Percentiles rank a stretch among this genome's conserved stretches.
These are phyloP conservation scores for Tryphoninae sp. DNA, from an alignment of 2,888 invertebrate species.

Conservation along the genomic window DNA sequence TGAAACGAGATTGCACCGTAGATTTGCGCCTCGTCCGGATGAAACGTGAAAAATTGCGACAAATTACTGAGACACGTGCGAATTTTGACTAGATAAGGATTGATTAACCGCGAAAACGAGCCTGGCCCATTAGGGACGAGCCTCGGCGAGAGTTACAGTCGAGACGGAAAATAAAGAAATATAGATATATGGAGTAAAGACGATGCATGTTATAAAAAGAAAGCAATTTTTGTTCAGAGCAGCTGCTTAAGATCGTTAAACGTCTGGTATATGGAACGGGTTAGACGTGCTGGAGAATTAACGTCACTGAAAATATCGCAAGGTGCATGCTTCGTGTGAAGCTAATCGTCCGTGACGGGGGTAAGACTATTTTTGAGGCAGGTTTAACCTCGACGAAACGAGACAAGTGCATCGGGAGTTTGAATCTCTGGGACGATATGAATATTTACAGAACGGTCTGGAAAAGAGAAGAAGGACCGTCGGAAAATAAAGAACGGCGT, in stretches of 20 bases:
- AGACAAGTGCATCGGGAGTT: constrained; percentile 1
- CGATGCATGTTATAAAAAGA: constrained; percentile 7
- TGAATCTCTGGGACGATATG: constrained; percentile 15
- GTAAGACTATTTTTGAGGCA: constrained; percentile 56
- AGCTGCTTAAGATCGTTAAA: constrained; percentile 59
- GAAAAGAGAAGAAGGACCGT: constrained; percentile 23
- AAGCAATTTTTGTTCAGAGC: constrained; percentile 20
- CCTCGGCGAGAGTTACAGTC: neutral
- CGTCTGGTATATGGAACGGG: neutral
- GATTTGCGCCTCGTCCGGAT: constrained; percentile 3
- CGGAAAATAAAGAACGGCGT: constrained; percentile 5
- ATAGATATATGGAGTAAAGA: neutral
- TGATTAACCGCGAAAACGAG: constrained; percentile 7
- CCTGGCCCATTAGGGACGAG: neutral
- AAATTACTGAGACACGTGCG: constrained; percentile 20
- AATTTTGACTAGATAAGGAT: constrained; percentile 24
- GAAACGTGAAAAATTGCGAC: constrained; percentile 39
- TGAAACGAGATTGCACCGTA: no score
- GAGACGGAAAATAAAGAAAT: neutral
- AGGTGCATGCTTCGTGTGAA: constrained; percentile 59
- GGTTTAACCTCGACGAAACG: constrained; percentile 25
- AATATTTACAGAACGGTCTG: neutral
- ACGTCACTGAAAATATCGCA: constrained; percentile 59
- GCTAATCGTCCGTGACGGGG: constrained; percentile 59
- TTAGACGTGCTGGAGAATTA: constrained; percentile 45